These are phyloP conservation scores for Delphinapterus leucas DNA, from an alignment of 2,113 vertebrate genomes.

Conservation along the genomic window DNA sequence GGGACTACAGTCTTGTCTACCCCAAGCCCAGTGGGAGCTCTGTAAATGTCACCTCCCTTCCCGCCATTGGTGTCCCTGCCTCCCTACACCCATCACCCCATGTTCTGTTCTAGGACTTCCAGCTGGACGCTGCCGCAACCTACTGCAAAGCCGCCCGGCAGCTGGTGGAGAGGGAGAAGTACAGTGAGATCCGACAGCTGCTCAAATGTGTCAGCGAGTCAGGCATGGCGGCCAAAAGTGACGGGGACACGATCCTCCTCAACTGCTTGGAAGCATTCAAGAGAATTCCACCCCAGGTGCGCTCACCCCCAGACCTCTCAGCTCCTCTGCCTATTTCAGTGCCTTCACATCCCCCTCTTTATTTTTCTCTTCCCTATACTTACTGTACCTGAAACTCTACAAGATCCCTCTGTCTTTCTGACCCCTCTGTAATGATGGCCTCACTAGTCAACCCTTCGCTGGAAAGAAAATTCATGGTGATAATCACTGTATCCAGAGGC, in stretches of 20 bases:
- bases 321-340: neutral
- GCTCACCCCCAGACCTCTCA: neutral
- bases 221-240: conserved; percentile 91
- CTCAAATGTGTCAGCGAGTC: conserved; percentile 97
- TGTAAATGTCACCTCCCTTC: neutral
- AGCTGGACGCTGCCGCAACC: conserved; percentile 91
- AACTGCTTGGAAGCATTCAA: conserved; percentile 89
- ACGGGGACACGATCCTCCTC: conserved; percentile 93
- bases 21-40: neutral
- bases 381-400: neutral
- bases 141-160: conserved; percentile 91
- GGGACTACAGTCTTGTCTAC: neutral
- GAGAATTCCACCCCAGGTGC: conserved; percentile 89
- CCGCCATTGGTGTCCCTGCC: neutral
- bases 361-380: neutral
- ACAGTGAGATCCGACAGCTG: conserved; percentile 90
- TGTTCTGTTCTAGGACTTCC: conserved; percentile 89
- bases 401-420: neutral
- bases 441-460: neutral
- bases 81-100: neutral
- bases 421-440: neutral
- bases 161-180: conserved; percentile 89
- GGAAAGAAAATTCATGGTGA: neutral
- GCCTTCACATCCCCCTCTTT: neutral
- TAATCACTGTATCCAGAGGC: neutral